Evolutionary conservation across 2,113 vertebrate genomes (phyloP).

Genomic region (Lucifuga dentata): DNA sequence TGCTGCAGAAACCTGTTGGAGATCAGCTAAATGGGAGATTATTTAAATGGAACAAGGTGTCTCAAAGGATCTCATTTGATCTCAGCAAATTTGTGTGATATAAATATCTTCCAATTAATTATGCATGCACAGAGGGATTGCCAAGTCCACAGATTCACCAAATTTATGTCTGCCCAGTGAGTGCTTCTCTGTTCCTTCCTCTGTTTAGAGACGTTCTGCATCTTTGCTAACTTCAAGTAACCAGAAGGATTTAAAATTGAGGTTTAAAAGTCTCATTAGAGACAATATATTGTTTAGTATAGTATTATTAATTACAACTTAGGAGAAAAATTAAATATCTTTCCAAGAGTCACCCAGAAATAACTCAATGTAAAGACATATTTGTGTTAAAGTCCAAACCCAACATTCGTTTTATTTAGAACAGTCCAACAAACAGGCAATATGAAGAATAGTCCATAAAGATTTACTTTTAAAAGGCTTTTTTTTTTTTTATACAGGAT

Average conservation of each 20-base stretch:
- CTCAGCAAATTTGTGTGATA: conserved; percentile 63
- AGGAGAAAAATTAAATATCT: conserved; percentile 33
- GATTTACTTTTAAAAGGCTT: conserved; percentile 81
- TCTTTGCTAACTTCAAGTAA: not conserved
- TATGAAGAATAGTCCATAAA: conserved; percentile 84
- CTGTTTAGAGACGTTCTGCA: conserved; percentile 2
- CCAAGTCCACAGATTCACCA: conserved; percentile 41
- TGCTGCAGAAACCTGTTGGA: conserved; percentile 49
- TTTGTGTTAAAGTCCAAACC: conserved; percentile 75
- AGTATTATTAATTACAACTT: conserved; percentile 33
- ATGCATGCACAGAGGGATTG: conserved; percentile 53
- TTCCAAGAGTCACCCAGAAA: conserved; percentile 25
- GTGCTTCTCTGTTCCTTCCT: conserved; percentile 3
- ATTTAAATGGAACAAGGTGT: conserved; percentile 72
- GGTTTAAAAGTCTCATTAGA: not conserved
- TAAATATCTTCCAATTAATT: conserved; percentile 74
- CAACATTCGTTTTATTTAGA: conserved; percentile 83
- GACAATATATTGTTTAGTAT: conserved; percentile 32
- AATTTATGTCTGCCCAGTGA: conserved; percentile 31
- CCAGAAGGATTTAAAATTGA: not conserved
- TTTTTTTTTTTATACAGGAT: conserved; percentile 84
- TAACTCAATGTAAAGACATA: conserved; percentile 56
- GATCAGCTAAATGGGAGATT: conserved; percentile 42
- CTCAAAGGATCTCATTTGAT: conserved; percentile 66
- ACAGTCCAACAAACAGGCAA: conserved; percentile 86